phyloP scores from a whole-genome alignment of 2,888 invertebrate genomes.

The Xanthorhoe designata region DNA sequence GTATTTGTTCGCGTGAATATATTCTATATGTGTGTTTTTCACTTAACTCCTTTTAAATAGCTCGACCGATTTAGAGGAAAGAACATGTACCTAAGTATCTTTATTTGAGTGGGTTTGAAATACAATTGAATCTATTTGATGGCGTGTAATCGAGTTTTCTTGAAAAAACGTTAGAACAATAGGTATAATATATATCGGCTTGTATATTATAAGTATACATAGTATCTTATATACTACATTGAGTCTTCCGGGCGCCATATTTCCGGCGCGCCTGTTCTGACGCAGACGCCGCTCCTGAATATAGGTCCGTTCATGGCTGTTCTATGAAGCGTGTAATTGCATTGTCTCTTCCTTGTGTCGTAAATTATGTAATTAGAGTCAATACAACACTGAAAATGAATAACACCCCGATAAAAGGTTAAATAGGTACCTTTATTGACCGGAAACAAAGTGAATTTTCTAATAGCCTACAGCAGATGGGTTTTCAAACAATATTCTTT shows the following conservation, averaged over 20 bases:
- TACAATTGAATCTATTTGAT: no score
- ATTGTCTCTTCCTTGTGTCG: slow-evolving; percentile 34
- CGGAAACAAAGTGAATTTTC: no score
- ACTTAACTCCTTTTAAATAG: no score
- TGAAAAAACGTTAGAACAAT: no score
- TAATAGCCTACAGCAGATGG: no score
- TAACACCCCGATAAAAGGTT: not conserved
- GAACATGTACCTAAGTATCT: no score
- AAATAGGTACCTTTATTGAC: not conserved
- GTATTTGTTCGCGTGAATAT: no score
- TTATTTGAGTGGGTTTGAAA: no score
- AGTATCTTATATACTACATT: not conserved
- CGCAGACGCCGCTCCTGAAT: slow-evolving; percentile 36
- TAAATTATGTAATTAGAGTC: slow-evolving; percentile 19
- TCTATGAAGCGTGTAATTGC: slow-evolving; percentile 31
- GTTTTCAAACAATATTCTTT: no score
- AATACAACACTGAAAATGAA: not conserved
- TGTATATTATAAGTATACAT: not conserved
- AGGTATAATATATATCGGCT: not conserved
- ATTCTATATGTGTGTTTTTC: no score
- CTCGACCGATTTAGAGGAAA: no score
- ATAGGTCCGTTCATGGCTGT: slow-evolving; percentile 28
- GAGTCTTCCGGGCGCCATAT: slow-evolving; percentile 34
- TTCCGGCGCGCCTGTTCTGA: slow-evolving; percentile 40
- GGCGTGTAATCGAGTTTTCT: no score